A percentile compares a stretch with the other conserved stretches of the same genome.
phyloP scores from a whole-genome alignment of 1,140 invertebrate species.

The Drosophila suzukii region DNA sequence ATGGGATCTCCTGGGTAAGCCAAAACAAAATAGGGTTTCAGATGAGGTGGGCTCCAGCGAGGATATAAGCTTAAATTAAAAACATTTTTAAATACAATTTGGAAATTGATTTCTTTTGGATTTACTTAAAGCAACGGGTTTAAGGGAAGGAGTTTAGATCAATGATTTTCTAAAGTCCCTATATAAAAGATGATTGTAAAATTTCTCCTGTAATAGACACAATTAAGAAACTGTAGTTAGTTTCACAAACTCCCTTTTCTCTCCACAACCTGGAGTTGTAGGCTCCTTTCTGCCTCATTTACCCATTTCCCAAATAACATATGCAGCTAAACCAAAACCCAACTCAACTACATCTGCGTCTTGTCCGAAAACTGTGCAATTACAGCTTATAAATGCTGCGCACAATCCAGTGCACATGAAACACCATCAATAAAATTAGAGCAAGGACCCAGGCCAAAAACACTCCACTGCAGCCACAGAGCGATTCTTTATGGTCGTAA shows the following conservation, averaged over 20 bases:
- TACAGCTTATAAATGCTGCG: slow-evolving; percentile 71
- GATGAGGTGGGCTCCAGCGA: not conserved
- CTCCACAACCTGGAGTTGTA: not conserved
- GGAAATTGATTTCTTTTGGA: not conserved
- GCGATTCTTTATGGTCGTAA: slow-evolving; percentile 65
- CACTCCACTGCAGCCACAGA: slow-evolving; percentile 24
- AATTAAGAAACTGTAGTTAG: not conserved
- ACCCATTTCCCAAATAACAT: slow-evolving; percentile 10
- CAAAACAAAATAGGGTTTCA: slow-evolving; percentile 21
- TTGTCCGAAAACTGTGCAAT: slow-evolving; percentile 60
- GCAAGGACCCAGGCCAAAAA: slow-evolving; percentile 49
- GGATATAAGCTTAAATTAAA: slow-evolving; percentile 5
- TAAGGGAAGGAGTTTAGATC: too few species aligned
- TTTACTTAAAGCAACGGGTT: not conserved
- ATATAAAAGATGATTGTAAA: too few species aligned
- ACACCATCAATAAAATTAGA: slow-evolving; percentile 81
- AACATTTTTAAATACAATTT: not conserved
- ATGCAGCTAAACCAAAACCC: slow-evolving; percentile 16
- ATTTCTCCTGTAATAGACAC: too few species aligned
- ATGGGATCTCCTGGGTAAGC: slow-evolving; percentile 21
- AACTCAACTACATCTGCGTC: slow-evolving; percentile 37
- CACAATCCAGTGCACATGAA: slow-evolving; percentile 76
- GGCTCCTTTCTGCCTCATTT: slow-evolving; percentile 9
- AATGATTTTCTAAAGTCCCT: too few species aligned
- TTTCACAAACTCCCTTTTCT: not conserved